Evolutionary conservation across 2,113 vertebrate species (phyloP).

Genomic region (Symphodus melops): DNA sequence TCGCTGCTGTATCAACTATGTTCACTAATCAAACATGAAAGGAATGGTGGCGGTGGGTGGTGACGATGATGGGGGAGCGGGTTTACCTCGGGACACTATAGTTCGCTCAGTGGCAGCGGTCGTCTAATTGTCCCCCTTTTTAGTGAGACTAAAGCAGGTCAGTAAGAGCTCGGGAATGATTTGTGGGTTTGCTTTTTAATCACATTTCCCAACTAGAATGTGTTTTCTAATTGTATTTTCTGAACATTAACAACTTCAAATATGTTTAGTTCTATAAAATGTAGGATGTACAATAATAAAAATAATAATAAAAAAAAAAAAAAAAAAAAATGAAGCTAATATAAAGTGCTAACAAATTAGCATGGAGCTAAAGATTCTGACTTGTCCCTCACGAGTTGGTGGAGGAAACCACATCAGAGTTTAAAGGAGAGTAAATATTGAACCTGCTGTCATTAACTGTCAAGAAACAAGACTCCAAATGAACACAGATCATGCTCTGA

Average conservation of each 20-base stretch:
- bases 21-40: slow-evolving; percentile 65
- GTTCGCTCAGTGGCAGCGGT: slow-evolving; percentile 14
- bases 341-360: too few relatives aligned
- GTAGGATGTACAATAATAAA: not conserved
- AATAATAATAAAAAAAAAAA: not conserved
- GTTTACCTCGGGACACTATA: slow-evolving; percentile 29
- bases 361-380: too few relatives aligned
- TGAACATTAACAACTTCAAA: not conserved
- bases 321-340: too few relatives aligned
- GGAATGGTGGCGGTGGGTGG: slow-evolving; percentile 17
- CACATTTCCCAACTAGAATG: not conserved
- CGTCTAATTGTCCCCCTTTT: slow-evolving; percentile 18
- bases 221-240: too few relatives aligned
- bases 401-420: too few relatives aligned
- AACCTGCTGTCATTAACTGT: too few relatives aligned
- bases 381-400: too few relatives aligned
- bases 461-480: too few relatives aligned
- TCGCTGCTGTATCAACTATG: slow-evolving; percentile 30
- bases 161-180: not conserved
- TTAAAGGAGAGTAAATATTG: too few relatives aligned
- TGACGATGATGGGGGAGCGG: not conserved
- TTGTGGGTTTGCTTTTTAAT: not conserved
- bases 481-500: too few relatives aligned
- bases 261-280: not conserved
- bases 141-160: slow-evolving; percentile 12